Base-by-base conservation (phyloP, 2,888 invertebrate genomes). In the Rhagonycha lutea region DNA sequence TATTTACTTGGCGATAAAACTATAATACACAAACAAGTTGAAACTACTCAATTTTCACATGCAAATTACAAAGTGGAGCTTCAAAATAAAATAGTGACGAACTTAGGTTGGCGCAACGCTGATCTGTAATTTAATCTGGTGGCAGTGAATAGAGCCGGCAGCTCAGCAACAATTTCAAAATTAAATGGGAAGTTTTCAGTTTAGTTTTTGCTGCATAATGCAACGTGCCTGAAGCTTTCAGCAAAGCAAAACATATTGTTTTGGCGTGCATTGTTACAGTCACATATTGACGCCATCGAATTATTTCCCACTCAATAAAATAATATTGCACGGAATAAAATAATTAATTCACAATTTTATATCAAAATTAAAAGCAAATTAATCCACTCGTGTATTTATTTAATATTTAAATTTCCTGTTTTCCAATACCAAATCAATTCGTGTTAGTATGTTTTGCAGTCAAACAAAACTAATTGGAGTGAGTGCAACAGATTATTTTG, bases 1-100 rank as follows among this genome's bases (percentile, higher is more conserved):
- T n/a, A 32, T 32, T 32, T 65, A 62, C 61, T 18, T 47, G 70
- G 68, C 62, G 73, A 47, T 61, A 71, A 63, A 69, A 62, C 70
- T 63, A 62, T 29, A 67, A 74, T 74, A 70, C 47, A 68, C 61
- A 69, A 61, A 72, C 14, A 80, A 78, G 74, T 78, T 77, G 77
- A 75, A 81, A 81, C 80, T 79, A 79, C 81, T 82, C 83, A 83
- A 83, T 83, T 83, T 83, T 80, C 82, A 79, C 81, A 82, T 83
- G 82, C 81, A 83, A 83, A 83, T 83, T 82, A 78, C 78, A 77
- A 78, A 80, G 81, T 79, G 78, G 73, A 79, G 71, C 70, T 76
- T 74, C 82, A 80, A 80, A 82, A 81, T 80, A 80, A 83, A 83
- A 82, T 81, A 79, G 80, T 81, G 80, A 81, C 80, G 81, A 82